A percentile compares a stretch with the other conserved stretches of the same genome.
Conservation (phyloP, 2,797 vertebrate species). For the Zonotrichia albicollis region DNA sequence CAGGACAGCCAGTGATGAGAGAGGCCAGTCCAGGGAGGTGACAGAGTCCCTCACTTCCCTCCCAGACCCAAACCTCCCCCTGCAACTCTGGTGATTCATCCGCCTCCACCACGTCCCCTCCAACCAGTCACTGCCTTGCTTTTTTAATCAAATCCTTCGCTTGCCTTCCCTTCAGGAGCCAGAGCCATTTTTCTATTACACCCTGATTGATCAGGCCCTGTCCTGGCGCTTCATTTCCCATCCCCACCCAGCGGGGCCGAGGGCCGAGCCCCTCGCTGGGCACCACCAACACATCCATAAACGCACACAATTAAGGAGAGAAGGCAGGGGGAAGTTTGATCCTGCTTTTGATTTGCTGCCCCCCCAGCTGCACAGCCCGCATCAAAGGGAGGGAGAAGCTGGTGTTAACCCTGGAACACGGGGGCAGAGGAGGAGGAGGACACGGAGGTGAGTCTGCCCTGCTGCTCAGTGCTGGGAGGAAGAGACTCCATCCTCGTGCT, state of each 20-base stretch:
- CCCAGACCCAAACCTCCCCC: background rate
- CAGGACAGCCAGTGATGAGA: accelerated
- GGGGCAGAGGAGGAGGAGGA: background rate
- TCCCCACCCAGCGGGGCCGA: constrained; percentile 28
- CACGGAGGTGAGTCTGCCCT: background rate
- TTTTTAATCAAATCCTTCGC: constrained; percentile 49
- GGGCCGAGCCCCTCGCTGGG: constrained; percentile 2
- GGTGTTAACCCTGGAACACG: background rate
- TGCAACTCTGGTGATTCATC: background rate
- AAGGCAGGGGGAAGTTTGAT: background rate
- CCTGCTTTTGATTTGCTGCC: background rate
- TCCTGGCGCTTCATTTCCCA: constrained; percentile 9
- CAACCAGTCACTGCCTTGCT: background rate
- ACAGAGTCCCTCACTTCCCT: background rate
- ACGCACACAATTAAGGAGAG: background rate
- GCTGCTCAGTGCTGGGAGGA: background rate
- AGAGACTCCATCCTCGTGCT: background rate
- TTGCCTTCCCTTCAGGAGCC: constrained; percentile 3
- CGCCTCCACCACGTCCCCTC: background rate
- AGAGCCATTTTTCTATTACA: constrained; percentile 23
- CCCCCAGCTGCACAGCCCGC: background rate
- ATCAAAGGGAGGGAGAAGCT: background rate
- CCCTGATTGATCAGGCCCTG: constrained; percentile 46
- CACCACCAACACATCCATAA: background rate
- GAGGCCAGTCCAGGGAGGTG: background rate